phyloP scores from a whole-genome alignment of 1,140 invertebrate genomes.

The Anastrepha obliqua region DNA sequence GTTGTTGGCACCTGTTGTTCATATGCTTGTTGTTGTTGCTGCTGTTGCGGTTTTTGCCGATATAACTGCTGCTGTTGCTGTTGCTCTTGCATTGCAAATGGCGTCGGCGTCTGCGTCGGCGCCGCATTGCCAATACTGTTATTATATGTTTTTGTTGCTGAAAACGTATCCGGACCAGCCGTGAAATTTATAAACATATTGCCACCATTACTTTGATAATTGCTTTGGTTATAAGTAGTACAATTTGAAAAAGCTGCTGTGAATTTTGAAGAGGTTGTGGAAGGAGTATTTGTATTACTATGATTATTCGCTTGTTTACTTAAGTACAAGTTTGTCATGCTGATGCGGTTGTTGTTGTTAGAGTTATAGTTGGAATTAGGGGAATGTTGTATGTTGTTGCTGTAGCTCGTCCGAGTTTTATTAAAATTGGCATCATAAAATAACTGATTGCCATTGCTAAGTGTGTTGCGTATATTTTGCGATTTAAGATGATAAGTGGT shows the following conservation, averaged over 20 bases:
- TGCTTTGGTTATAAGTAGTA: constrained; percentile 14
- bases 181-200: constrained; percentile 21
- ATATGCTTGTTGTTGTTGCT: constrained; percentile 48
- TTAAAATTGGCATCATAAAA: constrained; percentile 53
- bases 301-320: constrained; percentile 25
- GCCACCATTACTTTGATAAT: constrained; percentile 48
- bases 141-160: constrained; percentile 29
- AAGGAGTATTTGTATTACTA: constrained; percentile 35
- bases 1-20: constrained; percentile 56
- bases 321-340: constrained; percentile 44
- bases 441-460: constrained; percentile 21
- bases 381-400: constrained; percentile 23
- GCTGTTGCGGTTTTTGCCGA: constrained; percentile 52
- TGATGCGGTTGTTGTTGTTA: constrained; percentile 46
- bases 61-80: background rate
- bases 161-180: constrained; percentile 9
- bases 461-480: constrained; percentile 54
- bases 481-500: constrained; percentile 57
- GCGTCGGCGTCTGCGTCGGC: background rate
- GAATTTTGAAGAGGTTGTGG: constrained; percentile 22
- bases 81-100: constrained; percentile 28
- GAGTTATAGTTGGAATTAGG: constrained; percentile 13
- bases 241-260: background rate
- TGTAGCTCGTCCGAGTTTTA: constrained; percentile 22
- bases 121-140: constrained; percentile 28